These are phyloP conservation scores for Flexamia atlantica DNA, from an alignment of 2,888 invertebrate genomes.

Conservation along the genomic window DNA sequence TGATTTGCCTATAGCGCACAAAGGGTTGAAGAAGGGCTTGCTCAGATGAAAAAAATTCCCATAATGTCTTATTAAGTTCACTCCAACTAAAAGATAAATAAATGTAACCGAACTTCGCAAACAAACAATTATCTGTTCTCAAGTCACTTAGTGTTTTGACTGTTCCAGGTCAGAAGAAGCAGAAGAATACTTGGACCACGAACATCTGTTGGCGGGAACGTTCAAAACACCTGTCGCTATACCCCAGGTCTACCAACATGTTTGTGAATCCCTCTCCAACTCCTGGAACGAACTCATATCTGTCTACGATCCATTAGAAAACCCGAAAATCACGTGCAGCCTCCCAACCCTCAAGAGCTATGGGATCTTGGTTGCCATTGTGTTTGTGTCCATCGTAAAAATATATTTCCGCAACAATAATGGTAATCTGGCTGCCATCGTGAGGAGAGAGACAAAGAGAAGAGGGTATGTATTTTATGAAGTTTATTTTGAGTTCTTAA, in stretches of 20 bases:
- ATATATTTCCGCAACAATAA: conserved; percentile 77
- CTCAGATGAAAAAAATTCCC: no score
- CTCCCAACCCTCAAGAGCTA: conserved; percentile 66
- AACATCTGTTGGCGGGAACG: conserved; percentile 72
- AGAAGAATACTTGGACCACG: conserved; percentile 59
- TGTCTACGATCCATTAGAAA: conserved; percentile 87
- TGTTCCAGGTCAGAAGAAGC: conserved; percentile 36
- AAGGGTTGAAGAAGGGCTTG: no score
- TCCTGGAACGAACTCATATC: conserved; percentile 90
- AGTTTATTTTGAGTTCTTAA: no score
- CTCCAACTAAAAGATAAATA: no score
- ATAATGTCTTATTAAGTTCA: no score
- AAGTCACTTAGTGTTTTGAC: no score
- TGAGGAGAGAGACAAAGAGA: conserved; percentile 25
- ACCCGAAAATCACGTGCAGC: conserved; percentile 75
- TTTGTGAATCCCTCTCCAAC: conserved; percentile 84
- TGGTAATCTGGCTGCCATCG: conserved; percentile 27
- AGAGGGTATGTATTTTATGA: conserved; percentile 17
- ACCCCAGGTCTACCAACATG: conserved; percentile 83
- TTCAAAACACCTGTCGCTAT: conserved; percentile 79
- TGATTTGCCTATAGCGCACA: no score
- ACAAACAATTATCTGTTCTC: no score
- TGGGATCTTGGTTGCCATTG: conserved; percentile 78
- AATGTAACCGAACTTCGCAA: no score
- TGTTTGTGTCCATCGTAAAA: conserved; percentile 80